Conservation (phyloP, 2,113 vertebrate genomes). For the Narcine bancroftii region DNA sequence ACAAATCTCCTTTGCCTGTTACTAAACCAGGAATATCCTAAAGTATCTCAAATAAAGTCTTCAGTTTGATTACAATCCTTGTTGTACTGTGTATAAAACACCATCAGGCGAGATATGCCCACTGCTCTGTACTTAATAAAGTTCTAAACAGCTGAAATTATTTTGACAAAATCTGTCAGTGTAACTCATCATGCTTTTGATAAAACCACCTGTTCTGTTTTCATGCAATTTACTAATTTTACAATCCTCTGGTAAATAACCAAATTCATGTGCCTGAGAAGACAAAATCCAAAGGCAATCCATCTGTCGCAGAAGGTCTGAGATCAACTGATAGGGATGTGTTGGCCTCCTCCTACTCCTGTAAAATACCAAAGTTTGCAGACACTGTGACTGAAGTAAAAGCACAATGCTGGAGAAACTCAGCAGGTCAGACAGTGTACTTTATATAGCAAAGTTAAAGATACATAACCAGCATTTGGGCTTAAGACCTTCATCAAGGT, state of each 20-base stretch:
- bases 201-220: neutral
- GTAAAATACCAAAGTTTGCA: too few species aligned
- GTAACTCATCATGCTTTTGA: neutral
- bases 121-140: neutral
- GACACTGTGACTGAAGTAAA: too few species aligned
- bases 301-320: neutral
- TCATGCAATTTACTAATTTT: neutral
- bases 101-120: neutral
- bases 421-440: too few species aligned
- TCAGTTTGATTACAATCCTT: neutral
- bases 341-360: too few species aligned
- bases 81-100: neutral
- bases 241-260: neutral
- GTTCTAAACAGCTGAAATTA: neutral
- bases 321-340: neutral
- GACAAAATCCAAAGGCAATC: neutral
- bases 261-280: neutral
- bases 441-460: too few species aligned
- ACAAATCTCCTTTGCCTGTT: neutral
- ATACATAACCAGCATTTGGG: too few species aligned
- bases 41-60: neutral
- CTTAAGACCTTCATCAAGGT: too few species aligned
- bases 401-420: too few species aligned
- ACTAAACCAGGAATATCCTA: neutral
- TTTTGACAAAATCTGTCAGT: neutral